These are phyloP conservation scores for Ceryle rudis DNA, from an alignment of 2,797 vertebrate species.

Conservation along the genomic window DNA sequence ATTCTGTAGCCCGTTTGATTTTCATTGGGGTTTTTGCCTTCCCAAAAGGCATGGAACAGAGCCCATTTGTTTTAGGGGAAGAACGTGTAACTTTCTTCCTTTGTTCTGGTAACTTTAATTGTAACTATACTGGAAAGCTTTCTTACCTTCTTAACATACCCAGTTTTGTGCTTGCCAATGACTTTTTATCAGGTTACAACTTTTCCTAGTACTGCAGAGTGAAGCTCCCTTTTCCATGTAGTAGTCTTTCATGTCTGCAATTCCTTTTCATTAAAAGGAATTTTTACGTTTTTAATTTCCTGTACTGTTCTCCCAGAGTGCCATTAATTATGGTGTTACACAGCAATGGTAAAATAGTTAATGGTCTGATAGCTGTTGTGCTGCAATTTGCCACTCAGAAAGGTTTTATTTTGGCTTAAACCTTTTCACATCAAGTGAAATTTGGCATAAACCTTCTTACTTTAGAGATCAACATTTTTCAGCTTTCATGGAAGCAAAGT, in stretches of 20 bases:
- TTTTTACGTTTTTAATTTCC: conserved; percentile 47
- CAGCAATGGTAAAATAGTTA: conserved; percentile 1
- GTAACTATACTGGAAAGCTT: background rate
- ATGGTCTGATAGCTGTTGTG: background rate
- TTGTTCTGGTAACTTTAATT: background rate
- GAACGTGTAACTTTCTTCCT: background rate
- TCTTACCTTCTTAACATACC: background rate
- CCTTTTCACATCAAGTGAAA: background rate
- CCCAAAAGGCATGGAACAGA: background rate
- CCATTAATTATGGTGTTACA: conserved; percentile 7
- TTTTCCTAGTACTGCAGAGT: background rate
- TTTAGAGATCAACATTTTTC: background rate
- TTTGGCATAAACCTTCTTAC: background rate
- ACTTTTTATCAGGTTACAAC: conserved; percentile 17
- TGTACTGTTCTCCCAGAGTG: background rate
- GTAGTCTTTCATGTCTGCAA: background rate
- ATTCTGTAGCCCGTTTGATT: background rate
- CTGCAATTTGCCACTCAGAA: background rate
- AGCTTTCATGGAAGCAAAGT: background rate
- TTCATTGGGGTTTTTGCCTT: background rate
- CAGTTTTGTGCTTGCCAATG: conserved; percentile 10
- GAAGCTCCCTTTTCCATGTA: background rate
- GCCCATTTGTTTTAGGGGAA: background rate
- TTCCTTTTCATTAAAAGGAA: conserved; percentile 31
- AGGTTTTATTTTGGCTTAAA: background rate